Percentiles rank a stretch among this genome's conserved stretches.
These are phyloP conservation scores for Drosophila nikananu DNA, from an alignment of 1,140 invertebrate genomes.

Conservation along the genomic window DNA sequence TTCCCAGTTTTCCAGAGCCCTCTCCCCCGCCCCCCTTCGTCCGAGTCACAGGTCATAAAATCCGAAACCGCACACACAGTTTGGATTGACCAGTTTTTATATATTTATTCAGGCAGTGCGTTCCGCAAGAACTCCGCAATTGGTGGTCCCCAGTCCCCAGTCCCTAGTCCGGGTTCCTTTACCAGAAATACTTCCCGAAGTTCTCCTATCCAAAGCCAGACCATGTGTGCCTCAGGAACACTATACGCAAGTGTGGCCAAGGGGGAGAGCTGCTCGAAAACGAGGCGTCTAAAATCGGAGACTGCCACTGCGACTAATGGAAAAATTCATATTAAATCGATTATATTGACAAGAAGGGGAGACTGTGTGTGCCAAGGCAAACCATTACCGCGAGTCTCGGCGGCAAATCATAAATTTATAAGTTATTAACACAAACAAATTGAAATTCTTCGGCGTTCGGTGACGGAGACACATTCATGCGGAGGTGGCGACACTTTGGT, in stretches of 20 bases:
- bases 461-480: neutral
- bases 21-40: no score
- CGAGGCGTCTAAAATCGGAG: constrained; percentile 65
- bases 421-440: constrained; percentile 61
- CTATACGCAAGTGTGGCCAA: neutral
- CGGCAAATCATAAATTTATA: constrained; percentile 63
- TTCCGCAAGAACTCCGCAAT: constrained; percentile 50
- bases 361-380: constrained; percentile 3
- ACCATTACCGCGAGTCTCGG: constrained; percentile 12
- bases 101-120: constrained; percentile 62
- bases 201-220: constrained; percentile 9
- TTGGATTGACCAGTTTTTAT: constrained; percentile 64
- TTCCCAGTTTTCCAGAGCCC: neutral
- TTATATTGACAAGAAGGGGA: constrained; percentile 71
- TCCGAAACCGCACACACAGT: constrained; percentile 59
- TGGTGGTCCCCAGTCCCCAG: constrained; percentile 50
- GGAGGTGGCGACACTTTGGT: constrained; percentile 57
- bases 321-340: constrained; percentile 84
- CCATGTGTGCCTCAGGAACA: constrained; percentile 17
- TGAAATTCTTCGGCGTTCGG: constrained; percentile 13
- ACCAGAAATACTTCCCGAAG: constrained; percentile 48
- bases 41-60: constrained; percentile 59
- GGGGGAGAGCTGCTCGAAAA: constrained; percentile 27
- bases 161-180: neutral
- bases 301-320: constrained; percentile 71